Evolutionary conservation across 2,888 invertebrate genomes (phyloP), one percentile per base, ranked within the genome.

Genomic region (Sacculina carcini): DNA sequence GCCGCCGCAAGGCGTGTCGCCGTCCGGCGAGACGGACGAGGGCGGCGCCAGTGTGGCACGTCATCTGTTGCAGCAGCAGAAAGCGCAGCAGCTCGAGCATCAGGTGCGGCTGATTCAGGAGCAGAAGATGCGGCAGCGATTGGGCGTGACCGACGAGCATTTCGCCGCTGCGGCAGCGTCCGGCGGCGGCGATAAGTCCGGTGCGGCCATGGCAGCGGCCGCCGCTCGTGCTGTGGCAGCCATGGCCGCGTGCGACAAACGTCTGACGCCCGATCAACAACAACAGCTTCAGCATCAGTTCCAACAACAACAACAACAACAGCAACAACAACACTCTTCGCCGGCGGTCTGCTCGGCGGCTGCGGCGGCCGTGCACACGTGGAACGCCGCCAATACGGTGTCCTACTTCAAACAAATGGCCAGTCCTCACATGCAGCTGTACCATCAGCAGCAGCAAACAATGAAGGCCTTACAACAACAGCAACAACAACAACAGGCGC

Each of bases 331-430:
- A 26, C 40, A 12, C 24, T 14, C 16, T 3, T 28, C n/a, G 28
- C 42, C 24, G 42, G n/a, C 14, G 26, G 28, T 9, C 28, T 24
- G 7, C 28, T 28, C 26, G 1, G 28, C 42, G 7, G 28, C 42
- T 16, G 14, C 16, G 26, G 28, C 16, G 26, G n/a, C 42, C n/a
- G n/a, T 28, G 16, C 24, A 16, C 16, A 3, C 3, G 2, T 42
- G 40, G 40, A n/a, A n/a, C n/a, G n/a, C n/a, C 24, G 26, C 40
- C 40, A 40, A 40, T 26, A 26, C 40, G 4, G 40, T 40, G 24
- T 40, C 40, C 24, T 40, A 40, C 40, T 40, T 40, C 40, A 40
- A 40, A 21, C 40, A 40, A 26, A 40, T 40, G 40, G 40, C 40
- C 40, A 40, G 40, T 40, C 40, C 40, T 23, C 40, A 40, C 26